phyloP scores from a whole-genome alignment of 2,888 invertebrate species.

The Dasypolia templi region DNA sequence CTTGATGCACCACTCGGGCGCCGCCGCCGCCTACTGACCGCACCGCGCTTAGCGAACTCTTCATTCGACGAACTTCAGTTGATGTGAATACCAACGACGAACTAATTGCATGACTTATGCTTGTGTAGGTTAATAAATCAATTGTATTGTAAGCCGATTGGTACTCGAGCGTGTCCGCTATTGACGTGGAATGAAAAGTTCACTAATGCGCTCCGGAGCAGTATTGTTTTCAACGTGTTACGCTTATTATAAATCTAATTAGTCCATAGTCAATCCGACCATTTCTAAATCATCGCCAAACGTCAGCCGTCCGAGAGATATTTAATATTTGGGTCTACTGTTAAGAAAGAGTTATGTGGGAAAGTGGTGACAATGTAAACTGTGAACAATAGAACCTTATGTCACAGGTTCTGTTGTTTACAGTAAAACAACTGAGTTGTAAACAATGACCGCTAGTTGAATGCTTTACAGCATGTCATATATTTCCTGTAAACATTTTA shows the following conservation, averaged over 20 bases:
- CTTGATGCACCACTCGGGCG: constrained; percentile 92
- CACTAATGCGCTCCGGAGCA: constrained; percentile 82
- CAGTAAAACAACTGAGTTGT: constrained; percentile 75
- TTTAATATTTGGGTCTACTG: constrained; percentile 74
- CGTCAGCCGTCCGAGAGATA: constrained; percentile 82
- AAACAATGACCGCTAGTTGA: constrained; percentile 80
- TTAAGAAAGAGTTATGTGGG: constrained; percentile 73
- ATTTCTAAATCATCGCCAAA: constrained; percentile 75
- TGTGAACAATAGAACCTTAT: constrained; percentile 67
- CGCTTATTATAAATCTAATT: constrained; percentile 83
- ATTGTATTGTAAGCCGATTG: constrained; percentile 42
- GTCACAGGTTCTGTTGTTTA: constrained; percentile 70
- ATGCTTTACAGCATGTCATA: constrained; percentile 80
- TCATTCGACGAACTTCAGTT: constrained; percentile 81
- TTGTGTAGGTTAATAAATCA: constrained; percentile 37
- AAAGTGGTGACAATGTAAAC: constrained; percentile 70
- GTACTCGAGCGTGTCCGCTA: constrained; percentile 45
- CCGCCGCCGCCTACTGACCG: constrained; percentile 94
- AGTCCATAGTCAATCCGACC: constrained; percentile 79
- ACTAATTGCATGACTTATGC: constrained; percentile 40
- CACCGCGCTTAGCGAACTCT: constrained; percentile 90
- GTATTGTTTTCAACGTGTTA: constrained; percentile 79
- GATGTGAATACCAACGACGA: constrained; percentile 49
- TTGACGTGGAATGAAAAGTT: constrained; percentile 88
- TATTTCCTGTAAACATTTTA: constrained; percentile 80